Conservation (phyloP, 2,888 invertebrate species). For the Entomobrya multifasciata region DNA sequence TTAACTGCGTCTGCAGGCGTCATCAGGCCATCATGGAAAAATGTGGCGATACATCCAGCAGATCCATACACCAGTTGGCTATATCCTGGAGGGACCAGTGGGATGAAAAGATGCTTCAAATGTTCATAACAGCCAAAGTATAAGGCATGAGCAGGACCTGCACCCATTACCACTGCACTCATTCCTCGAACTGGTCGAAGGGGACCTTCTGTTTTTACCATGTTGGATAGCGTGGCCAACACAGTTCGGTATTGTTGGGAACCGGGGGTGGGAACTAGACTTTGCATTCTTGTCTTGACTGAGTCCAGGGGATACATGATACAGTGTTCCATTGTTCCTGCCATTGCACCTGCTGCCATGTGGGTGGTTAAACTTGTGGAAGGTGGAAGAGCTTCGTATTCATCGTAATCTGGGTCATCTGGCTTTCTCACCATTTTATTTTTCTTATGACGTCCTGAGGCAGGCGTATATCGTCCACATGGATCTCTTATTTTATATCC, state of each 20-base stretch:
- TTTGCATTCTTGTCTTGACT: conserved; percentile 99
- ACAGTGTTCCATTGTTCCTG: conserved; percentile 99
- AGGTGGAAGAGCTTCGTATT: conserved; percentile 97
- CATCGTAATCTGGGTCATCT: conserved; percentile 82
- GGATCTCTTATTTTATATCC: no score
- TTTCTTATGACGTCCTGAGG: no score
- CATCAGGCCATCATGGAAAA: conserved; percentile 98
- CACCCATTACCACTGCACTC: conserved; percentile 94
- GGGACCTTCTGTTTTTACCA: conserved; percentile 95
- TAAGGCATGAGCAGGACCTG: conserved; percentile 96
- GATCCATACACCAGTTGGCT: conserved; percentile 84
- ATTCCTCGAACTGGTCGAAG: conserved; percentile 96
- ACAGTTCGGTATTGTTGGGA: conserved; percentile 88
- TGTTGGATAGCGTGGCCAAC: conserved; percentile 90
- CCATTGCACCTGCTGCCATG: conserved; percentile 98
- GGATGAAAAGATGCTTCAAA: conserved; percentile 89
- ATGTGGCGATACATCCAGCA: conserved; percentile 94
- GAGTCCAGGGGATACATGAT: conserved; percentile 99
- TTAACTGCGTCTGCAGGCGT: conserved; percentile 99
- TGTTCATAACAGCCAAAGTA: conserved; percentile 99
- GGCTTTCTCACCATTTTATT: conserved; percentile 56
- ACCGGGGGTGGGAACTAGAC: conserved; percentile 89
- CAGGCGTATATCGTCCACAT: no score
- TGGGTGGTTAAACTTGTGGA: conserved; percentile 89
- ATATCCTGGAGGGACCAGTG: conserved; percentile 79